Evolutionary conservation across 92 coral and sea anemone species (phyloP).

Genomic region (Zoanthus gigantus): DNA sequence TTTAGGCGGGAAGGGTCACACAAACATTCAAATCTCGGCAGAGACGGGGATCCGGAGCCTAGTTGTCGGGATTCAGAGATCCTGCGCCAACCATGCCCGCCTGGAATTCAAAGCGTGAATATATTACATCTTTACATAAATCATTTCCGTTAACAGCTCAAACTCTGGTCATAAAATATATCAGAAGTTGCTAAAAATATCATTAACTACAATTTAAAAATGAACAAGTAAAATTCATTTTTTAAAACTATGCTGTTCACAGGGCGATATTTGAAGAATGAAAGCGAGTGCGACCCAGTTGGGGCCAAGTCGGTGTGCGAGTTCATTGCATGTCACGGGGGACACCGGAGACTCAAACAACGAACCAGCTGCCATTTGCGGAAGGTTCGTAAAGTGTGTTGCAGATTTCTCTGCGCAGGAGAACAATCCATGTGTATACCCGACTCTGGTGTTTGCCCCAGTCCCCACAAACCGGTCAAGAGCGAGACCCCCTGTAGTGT

Average conservation of each 20-base stretch:
- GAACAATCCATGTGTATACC: slow-evolving; percentile 41
- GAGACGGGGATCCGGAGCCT: no score
- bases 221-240: no score
- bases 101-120: no score
- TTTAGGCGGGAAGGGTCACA: no score
- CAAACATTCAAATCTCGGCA: no score
- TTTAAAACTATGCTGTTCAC: background rate
- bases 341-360: slow-evolving; percentile 35
- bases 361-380: slow-evolving; percentile 33
- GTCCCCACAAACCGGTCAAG: slow-evolving; percentile 34
- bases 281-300: slow-evolving; percentile 47
- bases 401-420: slow-evolving; percentile 36
- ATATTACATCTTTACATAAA: no score
- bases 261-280: slow-evolving; percentile 44
- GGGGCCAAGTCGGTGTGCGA: slow-evolving; percentile 48
- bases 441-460: slow-evolving; percentile 42
- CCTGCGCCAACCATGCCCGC: no score
- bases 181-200: no score
- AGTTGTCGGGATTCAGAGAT: no score
- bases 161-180: no score
- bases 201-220: no score
- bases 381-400: slow-evolving; percentile 34
- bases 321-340: slow-evolving; percentile 47
- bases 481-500: slow-evolving; percentile 25
- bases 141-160: no score